These are phyloP conservation scores for Pilophorus perplexus DNA, from an alignment of 2,888 invertebrate genomes.

Conservation along the genomic window DNA sequence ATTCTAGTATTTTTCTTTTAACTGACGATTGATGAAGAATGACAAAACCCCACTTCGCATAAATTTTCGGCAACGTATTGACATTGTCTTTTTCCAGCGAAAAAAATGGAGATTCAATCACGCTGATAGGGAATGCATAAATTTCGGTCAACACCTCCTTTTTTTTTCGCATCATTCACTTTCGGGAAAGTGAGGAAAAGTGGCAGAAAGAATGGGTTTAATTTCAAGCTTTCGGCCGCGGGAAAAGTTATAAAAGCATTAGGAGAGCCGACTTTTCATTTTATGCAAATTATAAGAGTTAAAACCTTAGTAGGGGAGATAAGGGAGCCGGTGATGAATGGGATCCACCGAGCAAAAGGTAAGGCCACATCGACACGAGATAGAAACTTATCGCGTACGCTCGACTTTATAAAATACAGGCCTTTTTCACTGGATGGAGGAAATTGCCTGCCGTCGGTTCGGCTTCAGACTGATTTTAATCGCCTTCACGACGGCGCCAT, in stretches of 20 bases:
- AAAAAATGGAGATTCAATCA: no score
- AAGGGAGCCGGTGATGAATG: constrained; percentile 31
- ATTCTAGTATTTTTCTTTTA: no score
- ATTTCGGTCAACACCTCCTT: no score
- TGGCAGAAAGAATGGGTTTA: constrained; percentile 17
- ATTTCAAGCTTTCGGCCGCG: constrained; percentile 10
- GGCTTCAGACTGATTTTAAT: no score
- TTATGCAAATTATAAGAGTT: constrained; percentile 32
- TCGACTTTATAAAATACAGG: constrained; percentile 16
- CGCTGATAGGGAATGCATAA: no score
- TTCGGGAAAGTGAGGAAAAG: not conserved
- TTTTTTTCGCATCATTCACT: not conserved
- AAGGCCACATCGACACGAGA: constrained; percentile 30
- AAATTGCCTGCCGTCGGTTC: not conserved
- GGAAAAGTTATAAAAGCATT: constrained; percentile 31
- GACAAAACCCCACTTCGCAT: no score
- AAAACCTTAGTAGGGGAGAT: constrained; percentile 23
- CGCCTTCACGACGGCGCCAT: no score
- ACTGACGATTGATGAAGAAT: no score
- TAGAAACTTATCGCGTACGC: constrained; percentile 21
- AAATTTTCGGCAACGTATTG: no score
- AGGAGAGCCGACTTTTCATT: constrained; percentile 30
- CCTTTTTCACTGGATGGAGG: not conserved
- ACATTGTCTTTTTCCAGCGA: no score
- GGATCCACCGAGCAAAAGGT: constrained; percentile 28